Evolutionary conservation across 2,888 invertebrate genomes (phyloP), one percentile per base, ranked within the genome.

Genomic region (Drosophila monieri): DNA sequence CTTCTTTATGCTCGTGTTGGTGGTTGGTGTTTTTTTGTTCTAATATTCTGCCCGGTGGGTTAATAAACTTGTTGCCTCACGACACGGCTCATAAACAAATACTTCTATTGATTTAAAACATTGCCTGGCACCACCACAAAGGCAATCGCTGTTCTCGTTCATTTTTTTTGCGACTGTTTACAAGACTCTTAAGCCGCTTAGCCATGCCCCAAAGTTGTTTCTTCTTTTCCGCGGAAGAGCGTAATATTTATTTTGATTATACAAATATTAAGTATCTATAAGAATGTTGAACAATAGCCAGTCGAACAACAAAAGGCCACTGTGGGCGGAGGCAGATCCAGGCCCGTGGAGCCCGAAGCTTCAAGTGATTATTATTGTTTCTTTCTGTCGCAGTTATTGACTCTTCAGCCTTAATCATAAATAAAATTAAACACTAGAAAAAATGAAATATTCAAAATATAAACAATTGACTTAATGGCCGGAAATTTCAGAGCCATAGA

Each of bases 11-110:
- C 55, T 27, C 37, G 55, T 58, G 58, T 48, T 35, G 57, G 25
- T 52, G 27, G 27, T 27, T 23, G 21, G 27, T 27, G 10, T 23
- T 41, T 23, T 41, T 39, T 27, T 57, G 47, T 47, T 56, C 55
- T 56, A 62, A 62, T 73, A 47, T 48, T 47, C n/a, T 56, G 64
- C 41, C 30, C 53, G 25, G 21, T 68, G 74, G 80, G 84, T 86
- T 77, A 80, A 80, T 80, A 86, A 80, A 84, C 87, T 86, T 80
- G 80, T 65, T 69, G 70, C 62, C 57, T 21, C 54, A 55, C 55
- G 64, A 64, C 64, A 52, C 37, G 52, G 66, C 64, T 59, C 59
- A 80, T 69, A 86, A 80, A 86, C 84, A 86, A 84, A 74, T 65
- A 69, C 74, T 68, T 83, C 68, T 77, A 64, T 71, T 61, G 72